A percentile compares a stretch with the other conserved stretches of the same genome.
These are phyloP conservation scores for Neodon shergylaensis DNA, from an alignment of 2,113 vertebrate species.

Conservation along the genomic window DNA sequence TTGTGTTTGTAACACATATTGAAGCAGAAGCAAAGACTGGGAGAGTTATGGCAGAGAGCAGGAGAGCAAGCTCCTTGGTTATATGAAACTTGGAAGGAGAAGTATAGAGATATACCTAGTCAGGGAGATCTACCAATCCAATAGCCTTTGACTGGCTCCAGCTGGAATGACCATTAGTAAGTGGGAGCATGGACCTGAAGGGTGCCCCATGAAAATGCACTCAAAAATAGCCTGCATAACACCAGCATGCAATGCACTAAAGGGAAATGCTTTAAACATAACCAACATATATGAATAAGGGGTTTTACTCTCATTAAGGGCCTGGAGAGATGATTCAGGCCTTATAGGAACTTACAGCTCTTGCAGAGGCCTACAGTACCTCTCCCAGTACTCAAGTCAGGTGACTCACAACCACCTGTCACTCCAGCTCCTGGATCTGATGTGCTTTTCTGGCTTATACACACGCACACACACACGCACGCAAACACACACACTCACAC, in stretches of 20 bases:
- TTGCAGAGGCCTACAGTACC: neutral
- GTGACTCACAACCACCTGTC: neutral
- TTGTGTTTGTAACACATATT: neutral
- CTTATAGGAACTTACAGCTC: neutral
- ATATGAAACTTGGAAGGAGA: constrained; percentile 22
- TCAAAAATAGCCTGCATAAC: neutral
- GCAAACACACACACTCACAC: neutral
- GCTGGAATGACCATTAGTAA: neutral
- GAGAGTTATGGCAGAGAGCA: neutral
- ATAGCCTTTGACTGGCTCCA: neutral
- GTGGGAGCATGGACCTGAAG: neutral
- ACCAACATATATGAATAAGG: neutral
- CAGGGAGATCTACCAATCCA: neutral
- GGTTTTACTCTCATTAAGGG: neutral
- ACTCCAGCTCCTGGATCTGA: neutral
- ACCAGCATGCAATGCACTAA: neutral
- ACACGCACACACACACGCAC: neutral
- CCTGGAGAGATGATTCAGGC: neutral
- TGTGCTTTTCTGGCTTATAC: neutral
- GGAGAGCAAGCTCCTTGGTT: neutral
- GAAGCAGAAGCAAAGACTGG: neutral
- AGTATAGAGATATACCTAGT: no score
- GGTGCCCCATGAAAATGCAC: neutral
- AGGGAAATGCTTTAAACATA: neutral
- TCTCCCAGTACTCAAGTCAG: neutral